Evolutionary conservation across 2,888 invertebrate species (phyloP).

Genomic region (Vandiemenella viatica): DNA sequence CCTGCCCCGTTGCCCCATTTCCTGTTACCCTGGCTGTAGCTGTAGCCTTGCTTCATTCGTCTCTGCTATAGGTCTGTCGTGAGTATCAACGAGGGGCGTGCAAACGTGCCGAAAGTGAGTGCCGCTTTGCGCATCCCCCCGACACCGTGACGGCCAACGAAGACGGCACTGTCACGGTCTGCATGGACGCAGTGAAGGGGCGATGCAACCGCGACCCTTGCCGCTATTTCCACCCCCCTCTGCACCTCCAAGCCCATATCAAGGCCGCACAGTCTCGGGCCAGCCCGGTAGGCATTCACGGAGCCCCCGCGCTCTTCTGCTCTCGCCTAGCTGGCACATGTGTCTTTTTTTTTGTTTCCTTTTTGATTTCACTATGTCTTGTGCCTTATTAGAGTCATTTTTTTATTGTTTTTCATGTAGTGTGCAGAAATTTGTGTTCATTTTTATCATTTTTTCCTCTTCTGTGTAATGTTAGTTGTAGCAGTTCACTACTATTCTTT

Average conservation of each 20-base stretch:
- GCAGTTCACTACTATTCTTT: slow-evolving; percentile 15
- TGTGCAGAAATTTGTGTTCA: slow-evolving; percentile 15
- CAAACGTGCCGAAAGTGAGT: slow-evolving; percentile 93
- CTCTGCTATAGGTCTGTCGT: slow-evolving; percentile 49
- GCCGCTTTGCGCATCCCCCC: slow-evolving; percentile 98
- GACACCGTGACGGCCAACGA: slow-evolving; percentile 91
- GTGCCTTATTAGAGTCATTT: slow-evolving; percentile 12
- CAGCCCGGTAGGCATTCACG: slow-evolving; percentile 59
- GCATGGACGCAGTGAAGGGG: slow-evolving; percentile 99
- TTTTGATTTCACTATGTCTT: slow-evolving; percentile 11
- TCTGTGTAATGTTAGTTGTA: slow-evolving; percentile 13
- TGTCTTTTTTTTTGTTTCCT: too few species aligned
- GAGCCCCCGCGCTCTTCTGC: slow-evolving; percentile 17
- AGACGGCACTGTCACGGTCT: slow-evolving; percentile 98
- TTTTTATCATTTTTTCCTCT: slow-evolving; percentile 14
- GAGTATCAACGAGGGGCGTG: slow-evolving; percentile 98
- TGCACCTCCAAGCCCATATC: slow-evolving; percentile 98
- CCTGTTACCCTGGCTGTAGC: slow-evolving; percentile 33
- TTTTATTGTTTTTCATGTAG: slow-evolving; percentile 14
- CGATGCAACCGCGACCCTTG: slow-evolving; percentile 98
- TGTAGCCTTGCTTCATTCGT: slow-evolving; percentile 34
- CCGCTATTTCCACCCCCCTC: slow-evolving; percentile 99
- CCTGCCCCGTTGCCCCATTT: slow-evolving; percentile 4
- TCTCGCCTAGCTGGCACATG: slow-evolving; percentile 16
- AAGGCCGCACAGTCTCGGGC: slow-evolving; percentile 92